Percentiles rank a stretch among this genome's conserved stretches.
phyloP scores from a whole-genome alignment of 1,140 invertebrate genomes.

The Pachyrhynchus sulphureomaculatus region DNA sequence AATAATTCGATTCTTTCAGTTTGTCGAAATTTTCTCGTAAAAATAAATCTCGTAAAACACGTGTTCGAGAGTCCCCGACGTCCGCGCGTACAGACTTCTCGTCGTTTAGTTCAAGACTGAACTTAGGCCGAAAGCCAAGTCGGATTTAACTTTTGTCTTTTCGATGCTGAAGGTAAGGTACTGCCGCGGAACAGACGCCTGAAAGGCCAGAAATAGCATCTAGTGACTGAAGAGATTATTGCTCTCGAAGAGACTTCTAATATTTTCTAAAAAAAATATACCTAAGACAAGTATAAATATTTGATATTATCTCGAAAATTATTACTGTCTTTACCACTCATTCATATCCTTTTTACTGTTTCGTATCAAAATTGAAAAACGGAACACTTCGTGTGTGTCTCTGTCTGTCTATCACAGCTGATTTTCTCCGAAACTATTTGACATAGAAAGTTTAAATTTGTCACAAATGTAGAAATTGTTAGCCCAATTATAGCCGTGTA shows the following conservation, averaged over 20 bases:
- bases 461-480: too few relatives aligned
- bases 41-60: conserved; percentile 12
- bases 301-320: too few relatives aligned
- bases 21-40: neutral
- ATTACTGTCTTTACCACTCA: too few relatives aligned
- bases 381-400: too few relatives aligned
- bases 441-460: too few relatives aligned
- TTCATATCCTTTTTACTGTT: too few relatives aligned
- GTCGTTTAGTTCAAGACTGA: conserved; percentile 22
- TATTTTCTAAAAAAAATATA: neutral
- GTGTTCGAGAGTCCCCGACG: conserved; percentile 16
- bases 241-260: neutral
- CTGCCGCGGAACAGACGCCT: conserved; percentile 1
- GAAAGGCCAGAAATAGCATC: conserved; percentile 25
- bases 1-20: too few relatives aligned
- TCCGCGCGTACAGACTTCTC: conserved; percentile 8
- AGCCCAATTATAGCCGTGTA: too few relatives aligned
- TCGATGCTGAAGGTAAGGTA: conserved; percentile 14
- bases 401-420: too few relatives aligned
- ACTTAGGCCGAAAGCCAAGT: conserved; percentile 18
- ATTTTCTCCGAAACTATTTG: too few relatives aligned
- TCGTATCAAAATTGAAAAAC: too few relatives aligned
- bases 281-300: neutral
- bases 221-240: conserved; percentile 2
- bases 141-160: conserved; percentile 32